Base-by-base conservation (phyloP, 2,888 invertebrate species). In the Rhamphomyia laevipes region DNA sequence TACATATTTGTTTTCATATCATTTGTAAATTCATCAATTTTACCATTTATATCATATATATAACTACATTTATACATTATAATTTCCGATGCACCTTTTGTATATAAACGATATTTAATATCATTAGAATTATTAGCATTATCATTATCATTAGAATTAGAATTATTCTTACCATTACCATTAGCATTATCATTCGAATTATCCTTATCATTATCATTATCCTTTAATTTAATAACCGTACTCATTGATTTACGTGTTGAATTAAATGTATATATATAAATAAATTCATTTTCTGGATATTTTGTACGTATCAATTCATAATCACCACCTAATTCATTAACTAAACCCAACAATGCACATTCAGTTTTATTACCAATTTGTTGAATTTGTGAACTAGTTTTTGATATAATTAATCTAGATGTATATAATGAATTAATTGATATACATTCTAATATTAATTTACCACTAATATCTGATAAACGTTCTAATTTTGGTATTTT, bases 311-410 rank as follows among this genome's bases (percentile, higher is more conserved):
- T 76, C 2, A 81, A 78, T 67, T 94, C 89, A 76, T 93, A 95
- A 69, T 81, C 87, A 74, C 88, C 87, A 49, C 87, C 87, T 51
- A 96, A 73, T 51, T 81, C 86, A 54, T 84, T 66, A 45, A 95
- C 86, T 73, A 94, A 94, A 55, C 94, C 95, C 55, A 96, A 80
- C 56, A 96, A 78, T 41, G 94, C 81, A 75, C 96, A 96, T 70
- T 96, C 96, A 47, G 95, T 96, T 75, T 96, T 96, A 78, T 96
- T 96, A 61, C 96, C 96, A 56, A 96, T 84, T 76, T 96, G 95
- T 73, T 35, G 23, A 7, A 7, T 85, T 87, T 10, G 87, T 79
- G 49, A 87, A 80, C 41, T 84, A 88, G 49, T 78, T 78, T 21
- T 84, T 30, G 80, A 74, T 51, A 82, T 82, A 84, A 92, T 80